phyloP scores from a whole-genome alignment of 2,113 vertebrate genomes.

The Aplodontia rufa region DNA sequence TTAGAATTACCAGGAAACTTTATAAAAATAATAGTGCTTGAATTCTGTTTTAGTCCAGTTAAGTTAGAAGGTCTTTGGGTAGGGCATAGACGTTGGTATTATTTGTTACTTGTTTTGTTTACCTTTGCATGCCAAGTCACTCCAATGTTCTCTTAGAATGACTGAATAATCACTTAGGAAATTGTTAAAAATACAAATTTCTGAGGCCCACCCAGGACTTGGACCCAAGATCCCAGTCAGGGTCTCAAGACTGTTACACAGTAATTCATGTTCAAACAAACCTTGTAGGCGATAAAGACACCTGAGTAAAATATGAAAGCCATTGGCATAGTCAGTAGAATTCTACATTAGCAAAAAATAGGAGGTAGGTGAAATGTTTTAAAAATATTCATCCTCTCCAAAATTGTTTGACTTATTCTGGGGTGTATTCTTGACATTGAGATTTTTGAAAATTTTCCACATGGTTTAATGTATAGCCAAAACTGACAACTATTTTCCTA shows the following conservation, averaged over 20 bases:
- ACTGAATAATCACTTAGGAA: background rate
- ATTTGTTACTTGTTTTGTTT: background rate
- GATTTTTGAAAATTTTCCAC: background rate
- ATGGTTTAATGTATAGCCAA: background rate
- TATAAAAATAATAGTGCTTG: background rate
- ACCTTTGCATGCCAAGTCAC: background rate
- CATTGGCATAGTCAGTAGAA: background rate
- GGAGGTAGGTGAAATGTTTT: background rate
- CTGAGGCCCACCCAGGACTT: background rate
- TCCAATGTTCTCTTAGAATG: background rate
- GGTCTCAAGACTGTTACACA: background rate
- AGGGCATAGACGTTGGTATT: background rate
- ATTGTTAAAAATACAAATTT: background rate
- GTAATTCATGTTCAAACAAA: background rate
- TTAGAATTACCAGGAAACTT: background rate
- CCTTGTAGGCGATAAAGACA: background rate
- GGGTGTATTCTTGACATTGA: background rate
- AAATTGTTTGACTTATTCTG: background rate
- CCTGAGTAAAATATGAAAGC: background rate
- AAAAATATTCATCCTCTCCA: background rate
- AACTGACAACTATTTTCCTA: background rate
- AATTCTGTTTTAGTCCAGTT: background rate
- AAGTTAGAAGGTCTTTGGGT: background rate
- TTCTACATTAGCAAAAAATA: background rate
- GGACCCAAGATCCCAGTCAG: background rate